Evolutionary conservation across 2,888 invertebrate genomes (phyloP).

Genomic region (Athalia cordata): DNA sequence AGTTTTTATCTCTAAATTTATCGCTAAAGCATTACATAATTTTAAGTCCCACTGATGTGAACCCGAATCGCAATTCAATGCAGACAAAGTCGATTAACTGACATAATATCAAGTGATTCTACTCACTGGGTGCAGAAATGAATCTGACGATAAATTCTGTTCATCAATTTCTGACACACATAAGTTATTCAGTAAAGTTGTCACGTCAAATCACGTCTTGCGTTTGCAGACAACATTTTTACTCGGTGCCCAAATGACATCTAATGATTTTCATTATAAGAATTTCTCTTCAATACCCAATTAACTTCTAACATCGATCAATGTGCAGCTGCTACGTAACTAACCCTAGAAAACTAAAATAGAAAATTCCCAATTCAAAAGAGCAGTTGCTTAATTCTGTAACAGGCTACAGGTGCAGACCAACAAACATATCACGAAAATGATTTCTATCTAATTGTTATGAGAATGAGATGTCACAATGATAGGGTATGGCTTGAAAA

Average conservation of each 20-base stretch:
- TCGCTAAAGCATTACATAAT: constrained; percentile 3
- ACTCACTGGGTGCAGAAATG: too few species aligned
- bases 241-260: too few species aligned
- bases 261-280: neutral
- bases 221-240: too few species aligned
- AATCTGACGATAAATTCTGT: too few species aligned
- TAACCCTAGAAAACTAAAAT: constrained; percentile 38
- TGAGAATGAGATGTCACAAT: neutral
- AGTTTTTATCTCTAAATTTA: neutral
- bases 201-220: too few species aligned
- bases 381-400: constrained; percentile 34
- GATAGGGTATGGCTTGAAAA: neutral
- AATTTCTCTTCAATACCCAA: neutral
- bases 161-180: too few species aligned
- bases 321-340: constrained; percentile 12
- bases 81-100: neutral
- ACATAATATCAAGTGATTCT: neutral
- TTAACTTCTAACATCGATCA: neutral
- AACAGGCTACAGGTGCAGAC: constrained; percentile 25
- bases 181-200: too few species aligned
- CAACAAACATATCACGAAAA: constrained; percentile 11
- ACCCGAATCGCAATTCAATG: neutral
- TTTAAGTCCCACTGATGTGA: neutral
- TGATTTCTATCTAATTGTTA: constrained; percentile 10
- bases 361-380: constrained; percentile 41